A percentile compares a stretch with the other conserved stretches of the same genome.
phyloP scores from a whole-genome alignment of 2,888 invertebrate genomes.

The Lutraria lutraria region DNA sequence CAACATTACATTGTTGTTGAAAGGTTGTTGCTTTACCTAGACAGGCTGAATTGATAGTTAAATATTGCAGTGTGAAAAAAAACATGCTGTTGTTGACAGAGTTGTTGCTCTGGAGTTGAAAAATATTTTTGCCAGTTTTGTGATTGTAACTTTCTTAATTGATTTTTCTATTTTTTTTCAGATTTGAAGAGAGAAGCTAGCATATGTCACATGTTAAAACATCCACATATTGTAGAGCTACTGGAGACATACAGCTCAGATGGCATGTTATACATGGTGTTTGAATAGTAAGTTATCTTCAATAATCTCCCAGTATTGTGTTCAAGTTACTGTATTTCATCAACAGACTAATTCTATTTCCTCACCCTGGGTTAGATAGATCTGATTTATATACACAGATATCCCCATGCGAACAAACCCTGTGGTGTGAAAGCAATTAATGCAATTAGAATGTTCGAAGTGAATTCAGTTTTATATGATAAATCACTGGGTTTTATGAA shows the following conservation, averaged over 20 bases:
- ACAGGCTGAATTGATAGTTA: too few relatives aligned
- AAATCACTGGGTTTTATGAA: background rate
- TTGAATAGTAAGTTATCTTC: constrained; percentile 96
- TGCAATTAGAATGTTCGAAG: background rate
- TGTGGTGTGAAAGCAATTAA: background rate
- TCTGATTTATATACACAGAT: background rate
- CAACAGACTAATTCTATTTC: background rate
- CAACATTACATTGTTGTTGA: too few relatives aligned
- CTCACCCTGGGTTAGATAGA: background rate
- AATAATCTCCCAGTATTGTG: background rate
- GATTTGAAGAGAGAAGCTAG: constrained; percentile 98
- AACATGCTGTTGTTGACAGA: too few relatives aligned
- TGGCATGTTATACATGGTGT: constrained; percentile 99
- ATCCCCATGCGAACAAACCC: background rate
- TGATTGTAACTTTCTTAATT: too few relatives aligned
- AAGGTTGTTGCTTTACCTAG: too few relatives aligned
- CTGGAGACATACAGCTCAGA: constrained; percentile 99
- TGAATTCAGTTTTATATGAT: background rate
- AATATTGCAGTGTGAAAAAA: too few relatives aligned
- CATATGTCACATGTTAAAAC: constrained; percentile 98
- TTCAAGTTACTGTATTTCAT: background rate
- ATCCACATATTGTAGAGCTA: constrained; percentile 99
- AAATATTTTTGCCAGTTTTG: too few relatives aligned
- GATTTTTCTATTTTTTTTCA: constrained; percentile 85
- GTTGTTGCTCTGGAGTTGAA: too few relatives aligned